Conservation (phyloP, 2,113 vertebrate genomes). For the Prionailurus viverrinus region DNA sequence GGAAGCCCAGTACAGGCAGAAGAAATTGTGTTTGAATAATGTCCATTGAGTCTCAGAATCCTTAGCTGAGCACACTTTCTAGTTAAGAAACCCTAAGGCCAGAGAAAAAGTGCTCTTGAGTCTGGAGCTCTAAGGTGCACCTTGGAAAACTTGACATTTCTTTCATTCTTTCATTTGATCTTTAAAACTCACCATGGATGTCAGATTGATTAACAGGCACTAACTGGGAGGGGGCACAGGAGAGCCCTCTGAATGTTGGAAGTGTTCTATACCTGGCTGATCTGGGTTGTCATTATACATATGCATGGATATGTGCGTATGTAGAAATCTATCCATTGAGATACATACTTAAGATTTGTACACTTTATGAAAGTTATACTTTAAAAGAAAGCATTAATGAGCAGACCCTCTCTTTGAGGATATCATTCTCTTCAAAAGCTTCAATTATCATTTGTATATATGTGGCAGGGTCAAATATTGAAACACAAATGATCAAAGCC, state of each 20-base stretch:
- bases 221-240: neutral
- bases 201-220: neutral
- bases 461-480: neutral
- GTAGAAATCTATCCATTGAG: neutral
- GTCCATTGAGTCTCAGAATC: slow-evolving; percentile 1
- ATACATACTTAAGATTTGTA: neutral
- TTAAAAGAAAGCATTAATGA: slow-evolving; percentile 14
- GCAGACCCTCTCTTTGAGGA: neutral
- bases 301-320: neutral
- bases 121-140: neutral
- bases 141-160: neutral
- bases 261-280: neutral
- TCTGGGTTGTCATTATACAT: neutral
- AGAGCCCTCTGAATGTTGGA: neutral
- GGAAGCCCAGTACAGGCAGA: slow-evolving; percentile 30
- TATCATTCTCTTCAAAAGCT: slow-evolving; percentile 31
- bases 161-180: neutral
- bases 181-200: slow-evolving; percentile 31
- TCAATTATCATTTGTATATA: neutral
- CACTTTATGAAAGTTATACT: neutral
- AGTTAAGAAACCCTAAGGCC: neutral
- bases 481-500: neutral
- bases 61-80: neutral
- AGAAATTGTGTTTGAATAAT: neutral
- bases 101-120: neutral